A percentile compares a stretch with the other conserved stretches of the same genome.
phyloP scores from a whole-genome alignment of 2,888 invertebrate genomes.

The Epiblema foenella region DNA sequence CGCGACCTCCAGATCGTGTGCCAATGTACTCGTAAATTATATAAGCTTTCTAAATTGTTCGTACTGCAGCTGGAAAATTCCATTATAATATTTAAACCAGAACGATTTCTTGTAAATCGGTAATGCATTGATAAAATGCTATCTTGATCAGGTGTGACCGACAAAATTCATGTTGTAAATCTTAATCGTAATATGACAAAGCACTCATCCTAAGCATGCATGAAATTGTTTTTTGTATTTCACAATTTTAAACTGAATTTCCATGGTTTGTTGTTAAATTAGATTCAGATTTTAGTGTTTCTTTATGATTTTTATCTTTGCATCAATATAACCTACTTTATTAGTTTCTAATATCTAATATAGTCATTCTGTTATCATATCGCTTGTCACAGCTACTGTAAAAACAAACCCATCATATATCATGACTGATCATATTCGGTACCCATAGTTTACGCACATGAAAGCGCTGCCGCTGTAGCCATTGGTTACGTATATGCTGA shows the following conservation, averaged over 20 bases:
- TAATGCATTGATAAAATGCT: neutral
- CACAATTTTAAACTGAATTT: neutral
- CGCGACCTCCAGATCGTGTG: no score
- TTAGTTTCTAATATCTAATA: neutral
- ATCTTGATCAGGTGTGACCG: neutral
- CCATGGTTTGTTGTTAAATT: neutral
- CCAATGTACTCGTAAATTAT: no score
- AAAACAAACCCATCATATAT: neutral
- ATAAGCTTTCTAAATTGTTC: no score
- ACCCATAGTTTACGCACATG: conserved; percentile 23
- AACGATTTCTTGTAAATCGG: neutral
- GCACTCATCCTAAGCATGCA: neutral
- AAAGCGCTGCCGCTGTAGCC: conserved; percentile 30
- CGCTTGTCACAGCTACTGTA: conserved; percentile 2
- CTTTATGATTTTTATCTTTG: neutral
- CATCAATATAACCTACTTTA: no score
- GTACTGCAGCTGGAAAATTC: no score
- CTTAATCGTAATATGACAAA: neutral
- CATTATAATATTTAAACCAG: neutral
- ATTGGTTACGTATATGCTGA: conserved; percentile 9
- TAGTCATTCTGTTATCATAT: conserved; percentile 2
- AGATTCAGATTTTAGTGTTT: neutral
- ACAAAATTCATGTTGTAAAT: neutral
- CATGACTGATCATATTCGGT: neutral
- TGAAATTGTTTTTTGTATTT: neutral